Base-by-base conservation (phyloP, 2,113 vertebrate species). In the Perognathus longimembris region DNA sequence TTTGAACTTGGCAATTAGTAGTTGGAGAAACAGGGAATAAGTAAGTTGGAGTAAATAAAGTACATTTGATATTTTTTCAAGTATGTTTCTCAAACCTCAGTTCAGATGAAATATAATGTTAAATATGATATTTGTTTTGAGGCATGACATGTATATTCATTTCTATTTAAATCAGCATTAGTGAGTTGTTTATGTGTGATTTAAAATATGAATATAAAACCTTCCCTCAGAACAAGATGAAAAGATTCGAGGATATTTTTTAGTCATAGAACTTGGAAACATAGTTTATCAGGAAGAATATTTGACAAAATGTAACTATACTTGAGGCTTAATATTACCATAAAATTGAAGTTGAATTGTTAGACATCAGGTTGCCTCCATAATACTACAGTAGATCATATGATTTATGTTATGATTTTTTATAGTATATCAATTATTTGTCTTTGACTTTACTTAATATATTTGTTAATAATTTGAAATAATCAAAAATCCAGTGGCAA, bases 161-260 rank as follows among this genome's bases (percentile, higher is more conserved):
- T 90, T 94, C n/a, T 86, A 34, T 85, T 90, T 92, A 81, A 93
- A 71, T 92, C 22, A 59, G 21, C 40, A 89, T 92, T 88, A 83
- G 50, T 54, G 24, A 76, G 9, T 88, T 90, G 40, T 74, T 80
- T 88, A 66, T 95, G 34, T 84, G 61, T 59, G 12, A 71, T 86
- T 88, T 76, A 94, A 89, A 93, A 63, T 92, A 61, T 79, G 82
- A 87, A 80, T 30, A 1, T 75, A 82, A 95, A 75, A 71, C 9
- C 24, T 73, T 18, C 40, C 88, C 6, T 36, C 79, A 64, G 38
- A 50, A 87, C 18, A 89, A 30, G 88, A 91, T 83, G 45, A 92
- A 94, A 79, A 81, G 22, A n/a, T 83, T 88, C 45, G 15, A 89
- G 30, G 17, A 85, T 54, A 93, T 92, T 64, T 80, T 85, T 82